Base-by-base conservation (phyloP, 2,113 vertebrate species). In the Nycticorax nycticorax region DNA sequence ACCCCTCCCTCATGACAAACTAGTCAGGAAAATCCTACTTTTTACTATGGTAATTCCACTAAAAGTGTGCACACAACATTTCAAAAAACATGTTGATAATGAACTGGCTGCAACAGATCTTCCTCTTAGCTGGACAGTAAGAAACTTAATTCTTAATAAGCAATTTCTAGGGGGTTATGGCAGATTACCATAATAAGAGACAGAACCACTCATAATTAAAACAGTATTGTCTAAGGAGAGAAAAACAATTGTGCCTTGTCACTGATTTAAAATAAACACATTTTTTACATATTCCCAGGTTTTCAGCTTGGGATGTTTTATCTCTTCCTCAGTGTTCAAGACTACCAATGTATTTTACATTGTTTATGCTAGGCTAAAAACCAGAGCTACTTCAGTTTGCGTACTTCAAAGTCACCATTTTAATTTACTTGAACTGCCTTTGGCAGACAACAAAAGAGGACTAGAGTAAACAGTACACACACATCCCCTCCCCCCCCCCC, bases 301-400 rank as follows among this genome's bases (percentile, higher is more conserved):
- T 92, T 94, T 94, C 55, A 83, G 35, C 55, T 88, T 68, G n/a
- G n/a, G 59, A 90, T 73, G n/a, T 80, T 92, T 92, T 96, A 92
- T 89, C 75, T 95, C 77, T 89, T 87, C 73, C 72, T 80, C 75
- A 96, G 23, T 28, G n/a, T 63, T 91, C 56, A 63, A 77, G 47
- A 84, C 32, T 91, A 78, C n/a, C 81, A 33, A 88, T 92, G 26
- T 88, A 84, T 95, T 95, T 92, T 72, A 64, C 37, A 75, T 63
- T 94, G 82, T 96, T 96, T 94, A 82, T 81, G 8, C 23, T 69
- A 67, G 72, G 33, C 47, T 88, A 41, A 84, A 90, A 93, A 62
- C 0, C 33, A 55, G 62, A 68, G 35, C 52, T 92, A 52, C 60
- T 84, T 89, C 41, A 77, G 69, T 90, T 93, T 89, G 81, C 67